Conservation (phyloP, 2,797 vertebrate species). For the Mionectes olivaceus region DNA sequence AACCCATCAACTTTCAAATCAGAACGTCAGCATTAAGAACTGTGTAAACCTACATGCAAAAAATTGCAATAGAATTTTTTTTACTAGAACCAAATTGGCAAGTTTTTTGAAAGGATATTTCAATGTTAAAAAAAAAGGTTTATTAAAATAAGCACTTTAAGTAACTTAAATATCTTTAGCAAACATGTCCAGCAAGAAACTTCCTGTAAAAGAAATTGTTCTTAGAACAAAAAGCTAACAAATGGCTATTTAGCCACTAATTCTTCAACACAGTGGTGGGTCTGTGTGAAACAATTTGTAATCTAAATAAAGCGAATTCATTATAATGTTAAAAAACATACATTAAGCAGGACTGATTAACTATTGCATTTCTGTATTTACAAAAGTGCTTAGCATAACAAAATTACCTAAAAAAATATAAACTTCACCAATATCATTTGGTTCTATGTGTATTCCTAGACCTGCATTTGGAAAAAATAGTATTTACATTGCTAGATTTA, state of each 20-base stretch:
- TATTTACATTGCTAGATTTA: conserved; percentile 70
- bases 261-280: conserved; percentile 67
- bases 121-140: conserved; percentile 63
- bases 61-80: conserved; percentile 46
- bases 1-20: conserved; percentile 55
- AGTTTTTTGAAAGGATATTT: conserved; percentile 67
- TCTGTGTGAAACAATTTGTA: conserved; percentile 68
- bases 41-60: conserved; percentile 72
- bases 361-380: conserved; percentile 74
- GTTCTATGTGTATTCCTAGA: conserved; percentile 75
- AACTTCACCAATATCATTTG: conserved; percentile 77
- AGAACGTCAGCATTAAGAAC: conserved; percentile 59
- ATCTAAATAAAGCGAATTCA: conserved; percentile 66
- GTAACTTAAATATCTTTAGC: conserved; percentile 77
- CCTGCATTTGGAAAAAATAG: conserved; percentile 70
- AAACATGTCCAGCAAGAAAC: conserved; percentile 68
- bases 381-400: conserved; percentile 81
- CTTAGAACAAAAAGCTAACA: conserved; percentile 74
- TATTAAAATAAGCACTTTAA: conserved; percentile 76
- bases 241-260: conserved; percentile 70
- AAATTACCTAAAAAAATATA: conserved; percentile 79
- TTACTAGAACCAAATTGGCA: conserved; percentile 67
- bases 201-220: conserved; percentile 70
- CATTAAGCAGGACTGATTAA: conserved; percentile 61
- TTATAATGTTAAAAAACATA: conserved; percentile 60